A percentile compares a stretch with the other conserved stretches of the same genome.
phyloP scores from a whole-genome alignment of 2,113 vertebrate genomes.

The Tauraco erythrolophus region DNA sequence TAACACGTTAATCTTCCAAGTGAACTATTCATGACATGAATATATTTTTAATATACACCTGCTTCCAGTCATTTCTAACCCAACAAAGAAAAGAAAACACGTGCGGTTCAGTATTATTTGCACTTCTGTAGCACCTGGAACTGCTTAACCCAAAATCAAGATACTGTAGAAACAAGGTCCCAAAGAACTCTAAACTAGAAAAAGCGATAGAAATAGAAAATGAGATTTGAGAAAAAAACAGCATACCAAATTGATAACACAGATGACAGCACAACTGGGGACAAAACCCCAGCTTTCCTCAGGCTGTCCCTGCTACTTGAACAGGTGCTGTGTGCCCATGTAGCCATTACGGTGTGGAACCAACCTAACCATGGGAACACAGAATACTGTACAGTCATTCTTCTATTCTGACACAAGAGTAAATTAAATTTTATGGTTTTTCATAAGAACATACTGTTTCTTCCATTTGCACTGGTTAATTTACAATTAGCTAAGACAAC shows the following conservation, averaged over 20 bases:
- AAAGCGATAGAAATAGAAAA: not conserved
- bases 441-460: not conserved
- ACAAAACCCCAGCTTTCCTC: not conserved
- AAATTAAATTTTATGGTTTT: not conserved
- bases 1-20: not conserved
- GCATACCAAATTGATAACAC: not conserved
- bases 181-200: not conserved
- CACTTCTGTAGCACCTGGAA: not conserved
- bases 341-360: not conserved
- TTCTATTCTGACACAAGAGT: not conserved
- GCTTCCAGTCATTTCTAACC: not conserved
- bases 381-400: not conserved
- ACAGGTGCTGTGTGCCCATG: not conserved
- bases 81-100: not conserved
- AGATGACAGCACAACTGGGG: not conserved
- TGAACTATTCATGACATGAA: not conserved
- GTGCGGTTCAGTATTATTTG: not conserved
- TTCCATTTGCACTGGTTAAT: not conserved
- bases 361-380: not conserved
- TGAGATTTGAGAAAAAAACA: not conserved
- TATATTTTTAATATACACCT: not conserved
- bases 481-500: not conserved
- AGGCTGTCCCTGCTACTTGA: not conserved
- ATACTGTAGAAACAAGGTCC: not conserved
- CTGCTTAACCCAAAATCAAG: not conserved